phyloP scores from a whole-genome alignment of 1,140 invertebrate genomes.

The Leucophenga varia region DNA sequence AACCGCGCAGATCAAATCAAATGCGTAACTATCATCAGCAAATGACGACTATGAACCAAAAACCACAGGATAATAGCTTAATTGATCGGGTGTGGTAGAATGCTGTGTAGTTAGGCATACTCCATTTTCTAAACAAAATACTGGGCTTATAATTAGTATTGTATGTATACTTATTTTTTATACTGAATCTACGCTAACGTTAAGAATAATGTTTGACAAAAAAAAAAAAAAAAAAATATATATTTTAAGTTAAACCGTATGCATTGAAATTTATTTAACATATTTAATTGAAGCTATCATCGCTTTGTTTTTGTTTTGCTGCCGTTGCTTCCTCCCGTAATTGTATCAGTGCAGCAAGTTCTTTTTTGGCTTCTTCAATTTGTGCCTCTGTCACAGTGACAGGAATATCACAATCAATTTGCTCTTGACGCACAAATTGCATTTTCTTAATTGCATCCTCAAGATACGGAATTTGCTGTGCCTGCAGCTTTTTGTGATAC shows the following conservation, averaged over 20 bases:
- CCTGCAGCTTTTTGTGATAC: constrained; percentile 65
- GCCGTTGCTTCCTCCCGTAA: constrained; percentile 24
- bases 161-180: no score
- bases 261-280: no score
- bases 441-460: constrained; percentile 64
- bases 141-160: no score
- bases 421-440: constrained; percentile 70
- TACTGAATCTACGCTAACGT: no score
- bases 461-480: constrained; percentile 69
- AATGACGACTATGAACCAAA: constrained; percentile 48
- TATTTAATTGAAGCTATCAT: constrained; percentile 35
- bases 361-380: constrained; percentile 62
- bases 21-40: constrained; percentile 70
- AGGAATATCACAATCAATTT: constrained; percentile 65
- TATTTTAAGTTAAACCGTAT: no score
- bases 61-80: constrained; percentile 55
- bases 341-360: constrained; percentile 57
- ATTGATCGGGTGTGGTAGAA: constrained; percentile 54
- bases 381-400: constrained; percentile 67
- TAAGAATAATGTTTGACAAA: no score
- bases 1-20: constrained; percentile 71
- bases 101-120: no score
- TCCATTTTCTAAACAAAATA: no score
- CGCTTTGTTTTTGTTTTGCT: constrained; percentile 24
- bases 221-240: no score